Evolutionary conservation across 2,797 vertebrate species (phyloP).

Genomic region (Varecia variegata): DNA sequence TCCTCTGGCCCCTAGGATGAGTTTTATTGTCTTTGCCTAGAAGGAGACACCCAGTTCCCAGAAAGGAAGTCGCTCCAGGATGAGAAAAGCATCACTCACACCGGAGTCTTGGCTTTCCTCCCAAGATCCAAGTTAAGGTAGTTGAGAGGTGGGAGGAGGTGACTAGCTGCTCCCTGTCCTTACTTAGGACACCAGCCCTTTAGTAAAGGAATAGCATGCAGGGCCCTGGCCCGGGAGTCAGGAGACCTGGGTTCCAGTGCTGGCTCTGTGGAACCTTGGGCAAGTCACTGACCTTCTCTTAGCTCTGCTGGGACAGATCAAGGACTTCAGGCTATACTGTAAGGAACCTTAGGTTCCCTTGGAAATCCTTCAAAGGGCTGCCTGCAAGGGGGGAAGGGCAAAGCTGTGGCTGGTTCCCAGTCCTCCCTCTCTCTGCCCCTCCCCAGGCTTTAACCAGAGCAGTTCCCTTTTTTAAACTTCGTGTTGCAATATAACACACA

Average conservation of each 20-base stretch:
- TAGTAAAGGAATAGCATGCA: neutral
- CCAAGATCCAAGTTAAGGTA: conserved; percentile 44
- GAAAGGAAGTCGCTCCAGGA: conserved; percentile 79
- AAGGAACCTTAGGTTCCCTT: neutral
- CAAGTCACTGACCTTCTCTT: neutral
- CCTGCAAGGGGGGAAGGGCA: neutral
- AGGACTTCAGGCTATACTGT: neutral
- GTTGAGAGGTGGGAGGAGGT: neutral
- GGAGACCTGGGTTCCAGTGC: neutral
- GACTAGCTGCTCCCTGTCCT: neutral
- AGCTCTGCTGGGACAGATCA: neutral
- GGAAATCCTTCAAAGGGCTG: neutral
- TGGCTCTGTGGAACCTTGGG: neutral
- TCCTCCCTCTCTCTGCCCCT: neutral
- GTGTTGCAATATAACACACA: neutral
- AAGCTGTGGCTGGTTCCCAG: neutral
- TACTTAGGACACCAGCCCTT: neutral
- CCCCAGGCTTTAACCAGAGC: neutral
- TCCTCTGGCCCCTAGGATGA: conserved; percentile 36
- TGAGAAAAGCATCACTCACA: conserved; percentile 64
- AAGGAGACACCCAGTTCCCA: conserved; percentile 79
- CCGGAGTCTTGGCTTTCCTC: conserved; percentile 55
- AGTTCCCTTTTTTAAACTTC: neutral
- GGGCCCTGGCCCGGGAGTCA: neutral
- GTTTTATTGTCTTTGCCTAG: conserved; percentile 76